Base-by-base conservation (phyloP, 2,113 vertebrate species). In the Ammodytes dubius region DNA sequence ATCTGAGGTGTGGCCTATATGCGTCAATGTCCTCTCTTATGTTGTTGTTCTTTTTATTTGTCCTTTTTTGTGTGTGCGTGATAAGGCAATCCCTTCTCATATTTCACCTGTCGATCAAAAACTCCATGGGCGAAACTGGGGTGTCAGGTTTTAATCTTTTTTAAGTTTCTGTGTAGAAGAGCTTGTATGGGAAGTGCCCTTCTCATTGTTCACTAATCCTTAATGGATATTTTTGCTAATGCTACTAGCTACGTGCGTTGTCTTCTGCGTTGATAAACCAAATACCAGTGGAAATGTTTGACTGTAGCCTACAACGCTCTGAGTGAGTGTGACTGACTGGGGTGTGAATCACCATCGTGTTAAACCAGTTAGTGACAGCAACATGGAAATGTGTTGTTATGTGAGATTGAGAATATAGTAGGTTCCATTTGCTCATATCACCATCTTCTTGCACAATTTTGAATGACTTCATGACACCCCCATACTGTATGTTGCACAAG, bases 281-380 rank as follows among this genome's bases (percentile, higher is more conserved):
- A 71, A 80, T 64, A 63, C 42, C 53, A 65, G 46, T 2, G 14
- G 67, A 70, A 57, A 72, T 40, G 35, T 2, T 69, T 7, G 53
- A 3, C 40, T 35, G 52, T 13, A n/a, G 70, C 81, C 83, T 53
- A 53, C 64, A 7, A 7, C 65, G 4, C 11, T 27, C 27, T 27
- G 27, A 6, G 1, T 19, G n/a, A 56, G n/a, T 40, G 42, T 53
- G 52, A 6, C 27, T 64, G 66, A 60, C 27, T 37, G 2, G 9
- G 37, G 39, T 8, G 74, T 88, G 82, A 91, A 54, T 74, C 81
- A 85, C 54, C 6, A 17, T 43, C 57, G 0, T 19, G 80, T 79
- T 56, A n/a, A 88, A 91, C 82, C 83, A 79, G 87, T 84, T 81
- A 42, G 59, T 58, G 57, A 60, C 59, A 12, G 52, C 12, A 3